These are phyloP conservation scores for Stictonetta naevosa DNA, from an alignment of 2,113 vertebrate genomes.

Conservation along the genomic window DNA sequence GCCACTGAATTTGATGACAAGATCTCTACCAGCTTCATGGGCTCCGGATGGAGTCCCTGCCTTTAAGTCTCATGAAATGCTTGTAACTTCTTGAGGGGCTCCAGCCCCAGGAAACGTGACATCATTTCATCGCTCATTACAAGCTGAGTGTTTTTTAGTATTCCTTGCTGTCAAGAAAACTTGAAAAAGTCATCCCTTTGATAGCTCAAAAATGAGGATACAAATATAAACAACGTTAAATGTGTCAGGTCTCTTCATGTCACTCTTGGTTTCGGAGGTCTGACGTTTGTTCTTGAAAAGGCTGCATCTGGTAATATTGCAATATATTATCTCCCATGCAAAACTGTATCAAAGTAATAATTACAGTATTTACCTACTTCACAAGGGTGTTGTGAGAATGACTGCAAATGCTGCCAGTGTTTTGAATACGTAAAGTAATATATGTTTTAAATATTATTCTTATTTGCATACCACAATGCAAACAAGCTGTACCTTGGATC, in stretches of 20 bases:
- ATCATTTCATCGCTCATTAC: background rate
- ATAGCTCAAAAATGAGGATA: background rate
- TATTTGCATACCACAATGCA: background rate
- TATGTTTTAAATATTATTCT: constrained; percentile 26
- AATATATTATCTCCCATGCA: background rate
- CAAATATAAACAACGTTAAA: background rate
- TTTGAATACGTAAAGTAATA: constrained; percentile 20
- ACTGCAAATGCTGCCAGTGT: constrained; percentile 2
- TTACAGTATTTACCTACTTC: constrained; percentile 2
- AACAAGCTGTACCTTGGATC: background rate
- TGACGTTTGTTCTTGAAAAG: background rate
- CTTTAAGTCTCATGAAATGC: background rate
- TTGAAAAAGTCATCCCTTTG: background rate
- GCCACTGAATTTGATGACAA: background rate
- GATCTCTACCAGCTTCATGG: background rate
- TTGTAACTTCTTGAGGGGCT: background rate
- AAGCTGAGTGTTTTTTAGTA: background rate
- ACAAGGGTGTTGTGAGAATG: background rate
- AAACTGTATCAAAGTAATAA: background rate
- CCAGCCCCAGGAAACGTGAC: background rate
- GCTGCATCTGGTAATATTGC: background rate
- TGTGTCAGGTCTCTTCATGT: background rate
- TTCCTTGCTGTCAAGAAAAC: constrained; percentile 5
- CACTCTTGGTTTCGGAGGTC: background rate
- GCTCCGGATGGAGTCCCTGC: background rate